phyloP scores from a whole-genome alignment of 1,140 invertebrate genomes.

The Drosophila cardini region DNA sequence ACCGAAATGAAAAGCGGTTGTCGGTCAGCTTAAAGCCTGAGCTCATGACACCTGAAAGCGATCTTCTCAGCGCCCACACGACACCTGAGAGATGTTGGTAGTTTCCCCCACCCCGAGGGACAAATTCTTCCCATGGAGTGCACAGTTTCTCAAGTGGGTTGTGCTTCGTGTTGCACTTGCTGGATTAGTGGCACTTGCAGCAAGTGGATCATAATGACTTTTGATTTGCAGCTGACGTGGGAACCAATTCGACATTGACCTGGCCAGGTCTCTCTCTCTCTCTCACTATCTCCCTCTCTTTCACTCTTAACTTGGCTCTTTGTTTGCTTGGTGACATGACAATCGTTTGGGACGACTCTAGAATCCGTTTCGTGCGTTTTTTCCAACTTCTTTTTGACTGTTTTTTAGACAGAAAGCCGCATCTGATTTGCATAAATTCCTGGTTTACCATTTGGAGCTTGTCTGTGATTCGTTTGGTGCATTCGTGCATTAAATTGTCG shows the following conservation, averaged over 20 bases:
- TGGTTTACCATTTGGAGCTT: constrained; percentile 28
- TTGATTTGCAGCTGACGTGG: constrained; percentile 64
- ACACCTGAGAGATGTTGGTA: constrained; percentile 57
- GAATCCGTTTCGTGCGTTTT: constrained; percentile 6
- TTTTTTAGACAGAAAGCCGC: constrained; percentile 9
- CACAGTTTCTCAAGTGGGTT: constrained; percentile 44
- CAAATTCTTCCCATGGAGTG: constrained; percentile 55
- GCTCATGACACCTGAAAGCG: constrained; percentile 70
- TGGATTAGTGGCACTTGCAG: constrained; percentile 73
- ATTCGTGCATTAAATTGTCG: constrained; percentile 78
- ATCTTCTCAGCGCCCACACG: constrained; percentile 70
- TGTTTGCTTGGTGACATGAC: constrained; percentile 55
- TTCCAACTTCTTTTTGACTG: too few relatives aligned
- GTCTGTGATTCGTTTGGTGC: constrained; percentile 35
- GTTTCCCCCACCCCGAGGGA: constrained; percentile 21
- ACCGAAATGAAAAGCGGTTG: constrained; percentile 13
- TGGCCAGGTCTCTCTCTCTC: background rate
- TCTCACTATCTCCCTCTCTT: background rate
- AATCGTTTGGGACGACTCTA: constrained; percentile 11
- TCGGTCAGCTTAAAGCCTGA: constrained; percentile 33
- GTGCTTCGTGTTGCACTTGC: constrained; percentile 61
- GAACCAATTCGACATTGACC: constrained; percentile 59
- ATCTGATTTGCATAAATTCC: constrained; percentile 75
- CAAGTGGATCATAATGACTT: constrained; percentile 76
- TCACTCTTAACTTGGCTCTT: constrained; percentile 3